A percentile compares a stretch with the other conserved stretches of the same genome.
Conservation (phyloP, 2,797 vertebrate genomes). For the Rallus crepitans region DNA sequence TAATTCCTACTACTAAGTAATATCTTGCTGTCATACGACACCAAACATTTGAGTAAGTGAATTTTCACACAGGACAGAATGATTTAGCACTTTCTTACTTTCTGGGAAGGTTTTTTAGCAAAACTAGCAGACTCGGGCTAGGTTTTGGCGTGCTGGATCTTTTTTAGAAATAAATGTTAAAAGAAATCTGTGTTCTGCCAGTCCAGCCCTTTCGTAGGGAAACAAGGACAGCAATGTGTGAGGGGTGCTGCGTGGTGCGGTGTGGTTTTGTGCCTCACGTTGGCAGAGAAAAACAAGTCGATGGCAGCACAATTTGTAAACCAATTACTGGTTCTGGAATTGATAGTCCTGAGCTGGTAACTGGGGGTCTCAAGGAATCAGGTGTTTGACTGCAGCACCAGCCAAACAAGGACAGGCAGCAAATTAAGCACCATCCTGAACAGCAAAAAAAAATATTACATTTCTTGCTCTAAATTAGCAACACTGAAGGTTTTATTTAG, state of each 20-base stretch:
- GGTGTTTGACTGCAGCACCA: neutral
- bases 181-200: slow-evolving; percentile 35
- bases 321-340: slow-evolving; percentile 48
- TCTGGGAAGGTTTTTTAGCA: neutral
- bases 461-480: slow-evolving; percentile 18
- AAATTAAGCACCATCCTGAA: neutral
- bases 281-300: neutral
- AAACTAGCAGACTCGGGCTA: neutral
- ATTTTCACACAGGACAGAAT: neutral
- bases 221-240: slow-evolving; percentile 54
- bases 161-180: slow-evolving; percentile 33
- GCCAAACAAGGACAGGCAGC: neutral
- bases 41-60: neutral
- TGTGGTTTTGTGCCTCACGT: slow-evolving; percentile 17
- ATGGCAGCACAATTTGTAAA: slow-evolving; percentile 63
- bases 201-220: neutral
- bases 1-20: neutral
- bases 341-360: neutral
- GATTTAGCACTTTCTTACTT: slow-evolving; percentile 4
- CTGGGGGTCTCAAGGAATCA: neutral
- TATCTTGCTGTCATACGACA: neutral
- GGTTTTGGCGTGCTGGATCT: neutral
- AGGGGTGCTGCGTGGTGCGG: neutral
- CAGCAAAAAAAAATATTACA: neutral
- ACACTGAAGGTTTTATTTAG: neutral